These are phyloP conservation scores for Eurois occulta DNA, from an alignment of 2,888 invertebrate species.

Conservation along the genomic window DNA sequence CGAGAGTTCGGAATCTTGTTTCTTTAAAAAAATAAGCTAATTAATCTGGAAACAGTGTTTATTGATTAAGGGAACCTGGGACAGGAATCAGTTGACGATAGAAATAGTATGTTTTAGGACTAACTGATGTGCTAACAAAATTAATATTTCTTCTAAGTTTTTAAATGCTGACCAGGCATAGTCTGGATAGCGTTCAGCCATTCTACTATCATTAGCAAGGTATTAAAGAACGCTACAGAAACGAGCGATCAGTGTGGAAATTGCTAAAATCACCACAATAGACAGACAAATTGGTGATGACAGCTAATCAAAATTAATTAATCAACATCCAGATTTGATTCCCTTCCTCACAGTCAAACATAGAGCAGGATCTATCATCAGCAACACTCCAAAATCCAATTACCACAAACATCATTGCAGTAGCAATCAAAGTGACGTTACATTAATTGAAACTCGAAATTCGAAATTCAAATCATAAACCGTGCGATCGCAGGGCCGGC, in stretches of 20 bases:
- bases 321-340: neutral
- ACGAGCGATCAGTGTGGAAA: neutral
- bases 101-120: too few relatives aligned
- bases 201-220: too few relatives aligned
- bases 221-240: neutral
- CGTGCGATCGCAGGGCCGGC: slow-evolving; percentile 42
- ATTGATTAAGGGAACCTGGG: too few relatives aligned
- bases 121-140: too few relatives aligned
- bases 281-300: neutral
- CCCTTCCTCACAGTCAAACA: neutral
- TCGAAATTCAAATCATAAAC: slow-evolving; percentile 57
- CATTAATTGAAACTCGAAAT: slow-evolving; percentile 50
- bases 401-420: slow-evolving; percentile 32
- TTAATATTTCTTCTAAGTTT: too few relatives aligned
- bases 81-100: too few relatives aligned
- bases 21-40: too few relatives aligned
- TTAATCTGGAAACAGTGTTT: too few relatives aligned
- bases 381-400: slow-evolving; percentile 18
- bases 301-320: neutral
- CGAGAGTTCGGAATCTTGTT: too few relatives aligned
- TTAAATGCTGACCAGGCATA: too few relatives aligned
- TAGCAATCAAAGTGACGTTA: slow-evolving; percentile 52
- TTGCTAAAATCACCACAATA: neutral
- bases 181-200: too few relatives aligned
- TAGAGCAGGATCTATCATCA: neutral